Percentiles rank a stretch among this genome's conserved stretches.
Evolutionary conservation across 2,888 invertebrate genomes (phyloP).

Genomic region (Coleophora flavipennella): DNA sequence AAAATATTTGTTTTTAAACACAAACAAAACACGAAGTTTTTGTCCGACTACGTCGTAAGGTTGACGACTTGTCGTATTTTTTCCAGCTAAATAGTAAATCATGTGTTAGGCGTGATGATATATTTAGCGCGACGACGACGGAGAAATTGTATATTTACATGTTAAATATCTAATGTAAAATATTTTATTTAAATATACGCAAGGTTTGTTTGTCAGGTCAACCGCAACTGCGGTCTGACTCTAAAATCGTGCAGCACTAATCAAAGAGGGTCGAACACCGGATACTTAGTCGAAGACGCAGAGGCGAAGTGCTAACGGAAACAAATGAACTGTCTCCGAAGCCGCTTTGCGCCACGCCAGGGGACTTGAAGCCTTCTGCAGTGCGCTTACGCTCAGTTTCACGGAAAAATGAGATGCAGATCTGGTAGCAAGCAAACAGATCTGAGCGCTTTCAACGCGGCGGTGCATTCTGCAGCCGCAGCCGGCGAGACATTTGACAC

Average conservation of each 20-base stretch:
- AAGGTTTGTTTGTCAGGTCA: slow-evolving; percentile 32
- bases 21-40: too few relatives aligned
- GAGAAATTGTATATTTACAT: slow-evolving; percentile 28
- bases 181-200: not conserved
- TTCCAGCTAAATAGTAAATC: slow-evolving; percentile 30
- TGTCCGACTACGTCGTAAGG: not conserved
- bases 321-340: slow-evolving; percentile 62
- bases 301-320: slow-evolving; percentile 60
- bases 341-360: slow-evolving; percentile 9
- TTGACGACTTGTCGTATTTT: slow-evolving; percentile 1
- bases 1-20: too few relatives aligned
- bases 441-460: slow-evolving; percentile 54
- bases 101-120: slow-evolving; percentile 34
- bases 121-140: slow-evolving; percentile 32
- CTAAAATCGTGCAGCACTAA: slow-evolving; percentile 51
- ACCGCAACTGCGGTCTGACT: slow-evolving; percentile 26
- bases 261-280: slow-evolving; percentile 47
- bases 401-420: slow-evolving; percentile 16
- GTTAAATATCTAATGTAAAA: slow-evolving; percentile 24
- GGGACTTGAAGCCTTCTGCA: slow-evolving; percentile 21
- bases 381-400: slow-evolving; percentile 27
- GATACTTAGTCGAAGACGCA: slow-evolving; percentile 53
- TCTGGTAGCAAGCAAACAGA: slow-evolving; percentile 46
- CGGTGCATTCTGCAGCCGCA: slow-evolving; percentile 58
- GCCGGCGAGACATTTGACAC: slow-evolving; percentile 64